phyloP scores from a whole-genome alignment of 1,140 invertebrate species.

The Centruroides vittatus region DNA sequence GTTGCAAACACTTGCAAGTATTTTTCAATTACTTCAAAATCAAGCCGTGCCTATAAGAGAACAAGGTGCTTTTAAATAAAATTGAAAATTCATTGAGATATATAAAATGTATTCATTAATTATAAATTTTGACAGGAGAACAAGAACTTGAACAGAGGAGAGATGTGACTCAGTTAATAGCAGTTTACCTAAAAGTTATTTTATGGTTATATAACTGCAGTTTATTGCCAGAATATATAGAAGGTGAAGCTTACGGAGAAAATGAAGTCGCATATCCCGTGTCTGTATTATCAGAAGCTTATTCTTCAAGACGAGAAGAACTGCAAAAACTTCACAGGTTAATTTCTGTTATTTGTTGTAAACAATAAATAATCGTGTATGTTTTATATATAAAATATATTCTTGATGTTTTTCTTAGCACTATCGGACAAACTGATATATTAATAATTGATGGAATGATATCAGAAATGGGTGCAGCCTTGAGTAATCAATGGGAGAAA shows the following conservation, averaged over 20 bases:
- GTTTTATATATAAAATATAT: not conserved
- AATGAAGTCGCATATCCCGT: constrained; percentile 42
- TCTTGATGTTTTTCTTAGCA: constrained; percentile 4
- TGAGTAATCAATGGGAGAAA: constrained; percentile 40
- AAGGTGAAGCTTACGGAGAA: constrained; percentile 27
- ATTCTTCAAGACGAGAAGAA: constrained; percentile 31
- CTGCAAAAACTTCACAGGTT: constrained; percentile 22
- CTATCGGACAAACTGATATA: constrained; percentile 22
- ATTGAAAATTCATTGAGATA: not conserved
- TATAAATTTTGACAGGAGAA: constrained; percentile 25
- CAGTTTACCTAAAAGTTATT: constrained; percentile 59
- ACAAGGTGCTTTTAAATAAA: constrained; percentile 18
- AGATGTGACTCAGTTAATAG: constrained; percentile 45
- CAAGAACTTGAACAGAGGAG: constrained; percentile 43
- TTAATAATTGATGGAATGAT: constrained; percentile 42
- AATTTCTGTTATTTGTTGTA: not conserved
- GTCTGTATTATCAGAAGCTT: constrained; percentile 35
- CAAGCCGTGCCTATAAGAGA: constrained; percentile 24
- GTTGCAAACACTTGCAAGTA: constrained; percentile 37
- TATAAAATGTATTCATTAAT: not conserved
- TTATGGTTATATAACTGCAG: constrained; percentile 61
- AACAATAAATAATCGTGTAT: not conserved
- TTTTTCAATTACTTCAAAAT: constrained; percentile 28
- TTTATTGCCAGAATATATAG: constrained; percentile 51
- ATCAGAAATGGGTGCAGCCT: constrained; percentile 24